Conservation (phyloP, 1,140 invertebrate species). For the Drosophila simulans region DNA sequence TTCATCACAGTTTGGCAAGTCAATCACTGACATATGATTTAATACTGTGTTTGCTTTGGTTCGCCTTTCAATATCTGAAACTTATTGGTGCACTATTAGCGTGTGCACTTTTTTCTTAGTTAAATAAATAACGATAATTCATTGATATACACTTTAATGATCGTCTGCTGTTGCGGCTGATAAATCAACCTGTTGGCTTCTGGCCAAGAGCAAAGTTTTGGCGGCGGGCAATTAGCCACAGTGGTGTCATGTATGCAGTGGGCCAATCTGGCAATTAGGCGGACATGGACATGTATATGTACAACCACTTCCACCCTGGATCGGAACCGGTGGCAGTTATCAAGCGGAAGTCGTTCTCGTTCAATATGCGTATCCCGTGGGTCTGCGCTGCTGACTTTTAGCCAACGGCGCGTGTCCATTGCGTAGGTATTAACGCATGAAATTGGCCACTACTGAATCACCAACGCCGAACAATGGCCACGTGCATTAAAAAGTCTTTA, state of each 20-base stretch:
- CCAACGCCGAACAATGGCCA: constrained; percentile 6
- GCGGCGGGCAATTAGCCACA: constrained; percentile 55
- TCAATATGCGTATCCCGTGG: constrained; percentile 72
- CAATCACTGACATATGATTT: constrained; percentile 1
- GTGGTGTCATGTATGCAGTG: constrained; percentile 70
- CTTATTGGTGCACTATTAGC: neutral
- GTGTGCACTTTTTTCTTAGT: neutral
- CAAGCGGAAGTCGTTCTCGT: constrained; percentile 74
- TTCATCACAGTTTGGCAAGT: constrained; percentile 8
- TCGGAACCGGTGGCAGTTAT: constrained; percentile 31
- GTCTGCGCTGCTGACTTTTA: neutral
- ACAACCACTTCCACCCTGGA: constrained; percentile 39
- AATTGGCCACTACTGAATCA: constrained; percentile 57
- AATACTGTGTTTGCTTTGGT: neutral
- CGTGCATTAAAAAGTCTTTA: constrained; percentile 72
- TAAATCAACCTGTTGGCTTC: constrained; percentile 38
- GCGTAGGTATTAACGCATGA: constrained; percentile 72
- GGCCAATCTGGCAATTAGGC: constrained; percentile 65
- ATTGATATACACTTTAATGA: neutral
- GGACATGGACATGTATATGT: neutral
- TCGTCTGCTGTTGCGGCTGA: constrained; percentile 3
- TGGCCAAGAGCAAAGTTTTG: constrained; percentile 33
- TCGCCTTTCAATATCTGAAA: neutral
- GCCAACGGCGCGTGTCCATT: constrained; percentile 66
- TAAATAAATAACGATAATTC: no score